Evolutionary conservation across 2,797 vertebrate species (phyloP).

Genomic region (Rousettus madagascariensis): DNA sequence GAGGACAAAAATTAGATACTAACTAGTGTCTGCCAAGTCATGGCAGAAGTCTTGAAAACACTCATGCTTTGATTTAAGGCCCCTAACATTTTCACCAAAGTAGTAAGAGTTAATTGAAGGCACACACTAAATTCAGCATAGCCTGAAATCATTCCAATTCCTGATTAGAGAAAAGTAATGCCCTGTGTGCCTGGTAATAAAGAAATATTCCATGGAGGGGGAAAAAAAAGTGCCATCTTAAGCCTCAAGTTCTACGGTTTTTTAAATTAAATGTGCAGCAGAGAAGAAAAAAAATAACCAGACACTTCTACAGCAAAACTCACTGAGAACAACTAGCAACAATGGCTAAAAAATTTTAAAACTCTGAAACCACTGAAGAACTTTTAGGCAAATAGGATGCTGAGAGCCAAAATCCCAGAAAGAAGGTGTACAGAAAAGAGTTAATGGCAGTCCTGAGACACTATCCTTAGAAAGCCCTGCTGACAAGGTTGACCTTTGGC

Average conservation of each 20-base stretch:
- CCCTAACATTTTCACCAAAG: not conserved
- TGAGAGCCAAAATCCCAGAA: not conserved
- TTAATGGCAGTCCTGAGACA: not conserved
- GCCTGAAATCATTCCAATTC: not conserved
- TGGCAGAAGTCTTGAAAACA: not conserved
- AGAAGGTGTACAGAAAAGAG: not conserved
- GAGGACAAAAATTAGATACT: not conserved
- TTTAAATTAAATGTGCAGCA: conserved; percentile 5
- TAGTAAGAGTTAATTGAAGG: not conserved
- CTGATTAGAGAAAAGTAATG: not conserved
- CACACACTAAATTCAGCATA: not conserved
- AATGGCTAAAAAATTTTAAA: not conserved
- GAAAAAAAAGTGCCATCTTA: not conserved
- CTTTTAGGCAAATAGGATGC: not conserved
- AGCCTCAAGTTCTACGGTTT: not conserved
- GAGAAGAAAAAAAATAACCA: conserved; percentile 28
- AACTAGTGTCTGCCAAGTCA: not conserved
- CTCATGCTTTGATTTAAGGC: not conserved
- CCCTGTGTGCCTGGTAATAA: not conserved
- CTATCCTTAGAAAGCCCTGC: not conserved
- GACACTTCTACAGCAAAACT: not conserved
- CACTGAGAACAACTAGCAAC: not conserved
- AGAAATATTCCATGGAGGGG: not conserved
- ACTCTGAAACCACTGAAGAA: not conserved
- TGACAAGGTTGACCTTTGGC: not conserved